Conservation (phyloP, 2,888 invertebrate species). For the Teinopalpus imperialis region DNA sequence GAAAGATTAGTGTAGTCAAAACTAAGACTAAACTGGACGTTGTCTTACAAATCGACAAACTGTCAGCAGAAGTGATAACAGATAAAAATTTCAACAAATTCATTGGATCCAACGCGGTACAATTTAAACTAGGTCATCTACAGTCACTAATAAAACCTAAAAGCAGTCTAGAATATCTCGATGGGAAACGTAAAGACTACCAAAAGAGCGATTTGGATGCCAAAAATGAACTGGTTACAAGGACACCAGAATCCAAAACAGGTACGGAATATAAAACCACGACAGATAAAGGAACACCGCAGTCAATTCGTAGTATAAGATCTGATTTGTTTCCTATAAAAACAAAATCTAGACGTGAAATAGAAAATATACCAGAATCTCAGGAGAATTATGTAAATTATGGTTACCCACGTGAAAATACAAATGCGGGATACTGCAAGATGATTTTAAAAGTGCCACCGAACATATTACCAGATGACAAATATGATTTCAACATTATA, state of each 20-base stretch:
- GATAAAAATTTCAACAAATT: slow-evolving; percentile 51
- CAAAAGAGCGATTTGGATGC: slow-evolving; percentile 18
- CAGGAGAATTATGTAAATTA: background rate
- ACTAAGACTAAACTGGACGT: slow-evolving; percentile 54
- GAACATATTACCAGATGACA: slow-evolving; percentile 55
- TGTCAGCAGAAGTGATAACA: slow-evolving; percentile 66
- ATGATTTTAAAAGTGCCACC: slow-evolving; percentile 56
- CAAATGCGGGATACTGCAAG: slow-evolving; percentile 38
- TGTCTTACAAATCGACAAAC: slow-evolving; percentile 66
- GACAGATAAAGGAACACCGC: no score
- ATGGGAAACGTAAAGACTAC: slow-evolving; percentile 28
- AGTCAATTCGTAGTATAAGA: no score
- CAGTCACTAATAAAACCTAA: slow-evolving; percentile 58
- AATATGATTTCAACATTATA: slow-evolving; percentile 61
- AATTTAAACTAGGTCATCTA: slow-evolving; percentile 65
- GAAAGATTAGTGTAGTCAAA: slow-evolving; percentile 57
- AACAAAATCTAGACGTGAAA: no score
- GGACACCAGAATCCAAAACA: slow-evolving; percentile 17
- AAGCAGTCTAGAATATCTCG: slow-evolving; percentile 47
- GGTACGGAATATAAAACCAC: background rate
- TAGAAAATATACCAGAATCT: slow-evolving; percentile 5
- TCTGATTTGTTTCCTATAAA: no score
- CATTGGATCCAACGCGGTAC: slow-evolving; percentile 45
- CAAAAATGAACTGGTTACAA: slow-evolving; percentile 27
- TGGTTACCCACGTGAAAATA: background rate